A percentile compares a stretch with the other conserved stretches of the same genome.
phyloP scores from a whole-genome alignment of 2,797 vertebrate genomes.

The Coregonus suidteri region DNA sequence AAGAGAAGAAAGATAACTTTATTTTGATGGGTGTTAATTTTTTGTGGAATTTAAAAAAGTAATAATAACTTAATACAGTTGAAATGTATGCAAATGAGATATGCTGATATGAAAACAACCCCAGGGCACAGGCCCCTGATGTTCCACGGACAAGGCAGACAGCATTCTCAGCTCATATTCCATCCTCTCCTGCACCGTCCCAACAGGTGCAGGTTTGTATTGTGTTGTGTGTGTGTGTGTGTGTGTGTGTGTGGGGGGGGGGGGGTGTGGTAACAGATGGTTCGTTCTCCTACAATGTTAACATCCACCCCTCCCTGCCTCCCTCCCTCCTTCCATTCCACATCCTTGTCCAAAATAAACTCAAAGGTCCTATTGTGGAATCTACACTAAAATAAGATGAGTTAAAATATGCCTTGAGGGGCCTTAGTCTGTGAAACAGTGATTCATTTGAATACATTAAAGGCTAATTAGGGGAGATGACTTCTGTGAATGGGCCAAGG shows the following conservation, averaged over 20 bases:
- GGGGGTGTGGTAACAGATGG: slow-evolving; percentile 47
- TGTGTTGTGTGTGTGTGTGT: not conserved
- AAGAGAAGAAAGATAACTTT: too few relatives aligned
- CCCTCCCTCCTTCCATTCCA: not conserved
- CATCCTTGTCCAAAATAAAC: slow-evolving; percentile 11
- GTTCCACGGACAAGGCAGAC: too few relatives aligned
- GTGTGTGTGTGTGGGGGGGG: not conserved
- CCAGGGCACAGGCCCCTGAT: too few relatives aligned
- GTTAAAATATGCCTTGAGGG: slow-evolving; percentile 38
- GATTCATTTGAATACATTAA: slow-evolving; percentile 51
- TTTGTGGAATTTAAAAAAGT: too few relatives aligned
- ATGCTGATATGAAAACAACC: too few relatives aligned
- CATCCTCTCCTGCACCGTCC: slow-evolving; percentile 15
- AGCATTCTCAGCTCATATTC: too few relatives aligned
- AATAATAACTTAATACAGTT: too few relatives aligned
- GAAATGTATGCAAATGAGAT: too few relatives aligned
- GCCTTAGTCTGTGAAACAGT: slow-evolving; percentile 34
- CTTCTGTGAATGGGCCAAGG: slow-evolving; percentile 44
- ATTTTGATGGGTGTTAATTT: too few relatives aligned
- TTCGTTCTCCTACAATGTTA: slow-evolving; percentile 25
- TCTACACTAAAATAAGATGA: slow-evolving; percentile 28
- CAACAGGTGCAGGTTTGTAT: not conserved
- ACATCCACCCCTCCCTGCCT: not conserved
- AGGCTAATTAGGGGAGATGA: slow-evolving; percentile 58
- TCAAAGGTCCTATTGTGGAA: slow-evolving; percentile 33